Percentiles rank a stretch among this genome's conserved stretches.
Conservation (phyloP, 2,113 vertebrate genomes). For the Scomber scombrus region DNA sequence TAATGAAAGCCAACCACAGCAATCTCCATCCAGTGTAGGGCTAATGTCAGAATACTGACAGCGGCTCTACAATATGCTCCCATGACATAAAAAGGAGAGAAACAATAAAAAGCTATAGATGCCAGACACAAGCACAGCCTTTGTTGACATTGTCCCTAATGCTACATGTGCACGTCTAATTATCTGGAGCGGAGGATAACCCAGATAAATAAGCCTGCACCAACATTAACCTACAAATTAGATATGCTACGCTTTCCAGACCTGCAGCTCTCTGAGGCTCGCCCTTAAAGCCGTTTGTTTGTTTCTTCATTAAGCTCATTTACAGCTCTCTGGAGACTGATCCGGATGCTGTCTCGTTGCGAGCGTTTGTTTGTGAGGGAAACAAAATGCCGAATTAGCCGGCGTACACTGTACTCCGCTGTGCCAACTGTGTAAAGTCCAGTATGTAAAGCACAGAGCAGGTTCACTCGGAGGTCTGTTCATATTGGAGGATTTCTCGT, state of each 20-base stretch:
- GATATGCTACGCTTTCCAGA: slow-evolving; percentile 66
- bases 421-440: not conserved
- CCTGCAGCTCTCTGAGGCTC: slow-evolving; percentile 62
- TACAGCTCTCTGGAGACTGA: slow-evolving; percentile 72
- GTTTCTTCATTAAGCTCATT: slow-evolving; percentile 80
- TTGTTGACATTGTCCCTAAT: slow-evolving; percentile 51
- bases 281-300: slow-evolving; percentile 65
- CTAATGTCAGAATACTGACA: slow-evolving; percentile 27
- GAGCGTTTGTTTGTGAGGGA: slow-evolving; percentile 52
- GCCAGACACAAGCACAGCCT: slow-evolving; percentile 48
- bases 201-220: slow-evolving; percentile 71
- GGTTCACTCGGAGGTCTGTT: not conserved
- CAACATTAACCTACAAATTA: slow-evolving; percentile 81
- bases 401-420: slow-evolving; percentile 12
- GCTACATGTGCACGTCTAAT: slow-evolving; percentile 63
- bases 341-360: slow-evolving; percentile 54
- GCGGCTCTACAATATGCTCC: not conserved
- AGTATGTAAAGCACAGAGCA: not conserved
- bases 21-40: slow-evolving; percentile 4
- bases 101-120: slow-evolving; percentile 44
- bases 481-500: not conserved
- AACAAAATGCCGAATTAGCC: slow-evolving; percentile 28
- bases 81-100: slow-evolving; percentile 38
- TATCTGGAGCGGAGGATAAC: slow-evolving; percentile 68
- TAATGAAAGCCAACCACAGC: slow-evolving; percentile 33